These are phyloP conservation scores for Drosophila parvula DNA, from an alignment of 1,140 invertebrate species.

Conservation along the genomic window DNA sequence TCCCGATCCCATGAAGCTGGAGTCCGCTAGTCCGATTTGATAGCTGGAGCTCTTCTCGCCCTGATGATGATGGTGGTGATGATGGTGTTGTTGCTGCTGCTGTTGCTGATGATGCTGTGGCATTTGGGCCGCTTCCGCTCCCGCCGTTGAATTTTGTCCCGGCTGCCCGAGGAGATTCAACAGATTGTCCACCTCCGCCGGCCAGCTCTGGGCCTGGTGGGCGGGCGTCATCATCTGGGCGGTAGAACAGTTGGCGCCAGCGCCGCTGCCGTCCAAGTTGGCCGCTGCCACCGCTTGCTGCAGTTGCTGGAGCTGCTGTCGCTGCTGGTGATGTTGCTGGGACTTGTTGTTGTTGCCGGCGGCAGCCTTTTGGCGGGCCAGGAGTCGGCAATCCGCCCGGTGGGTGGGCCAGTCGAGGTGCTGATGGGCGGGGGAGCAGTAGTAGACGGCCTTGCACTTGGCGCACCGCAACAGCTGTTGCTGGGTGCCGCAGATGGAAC, in stretches of 20 bases:
- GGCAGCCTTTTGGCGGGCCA: constrained; percentile 65
- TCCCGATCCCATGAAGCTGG: constrained; percentile 72
- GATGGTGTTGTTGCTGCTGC: constrained; percentile 35
- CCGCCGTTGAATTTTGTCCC: neutral
- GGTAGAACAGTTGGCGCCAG: constrained; percentile 67
- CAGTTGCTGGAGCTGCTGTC: constrained; percentile 67
- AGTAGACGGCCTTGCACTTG: constrained; percentile 89
- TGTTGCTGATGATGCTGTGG: constrained; percentile 44
- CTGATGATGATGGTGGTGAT: constrained; percentile 44
- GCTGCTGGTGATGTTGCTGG: constrained; percentile 31
- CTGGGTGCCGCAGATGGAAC: constrained; percentile 88
- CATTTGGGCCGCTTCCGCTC: constrained; percentile 3
- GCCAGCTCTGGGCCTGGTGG: constrained; percentile 68
- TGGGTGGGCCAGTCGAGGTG: constrained; percentile 90
- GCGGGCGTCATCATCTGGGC: constrained; percentile 72
- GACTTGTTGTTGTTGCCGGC: constrained; percentile 41
- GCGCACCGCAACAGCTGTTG: constrained; percentile 90
- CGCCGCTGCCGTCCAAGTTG: constrained; percentile 53
- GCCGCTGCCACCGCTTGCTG: constrained; percentile 73
- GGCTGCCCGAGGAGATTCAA: constrained; percentile 59
- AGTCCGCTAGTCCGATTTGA: constrained; percentile 70
- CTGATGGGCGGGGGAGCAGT: constrained; percentile 92
- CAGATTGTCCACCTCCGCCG: constrained; percentile 59
- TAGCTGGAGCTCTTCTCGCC: constrained; percentile 75
- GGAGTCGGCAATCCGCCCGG: constrained; percentile 85